Evolutionary conservation across 2,888 invertebrate genomes (phyloP), one percentile per base, ranked within the genome.

Genomic region (Apamea anceps): DNA sequence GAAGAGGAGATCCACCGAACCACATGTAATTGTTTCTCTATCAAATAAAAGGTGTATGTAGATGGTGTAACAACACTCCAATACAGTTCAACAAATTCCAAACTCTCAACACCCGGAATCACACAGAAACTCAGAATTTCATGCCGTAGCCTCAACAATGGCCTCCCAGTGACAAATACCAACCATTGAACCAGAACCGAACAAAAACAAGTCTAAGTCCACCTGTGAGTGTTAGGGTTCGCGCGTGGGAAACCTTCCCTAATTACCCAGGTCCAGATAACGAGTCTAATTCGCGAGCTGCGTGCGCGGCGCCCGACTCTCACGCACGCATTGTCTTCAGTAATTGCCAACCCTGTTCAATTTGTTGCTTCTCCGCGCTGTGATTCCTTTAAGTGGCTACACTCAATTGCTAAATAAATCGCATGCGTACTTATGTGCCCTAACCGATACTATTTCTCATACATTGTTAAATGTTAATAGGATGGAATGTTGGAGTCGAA

Each of bases 291-390:
- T 96, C 96, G 96, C 96, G 95, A 92, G 93, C 95, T 95, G 96
- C 96, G 96, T 95, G 96, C 95, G 93, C 94, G 92, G 94, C 94
- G 94, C 94, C 95, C 93, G 91, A 90, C 94, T 95, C 96, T 96
- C 96, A 96, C 96, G 96, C 96, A 96, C 96, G 96, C 96, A 96
- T 96, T 96, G 96, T 96, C 96, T 96, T 96, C 96, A 91, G 96
- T 97, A 97, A 96, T 97, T 96, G 96, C 96, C 95, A 95, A 95
- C 96, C 95, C 96, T 96, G 96, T 96, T 95, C 96, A 96, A 96
- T 96, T 96, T 96, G 95, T 95, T 95, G 95, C 95, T 94, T 94
- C 95, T 95, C 95, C 94, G 94, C 95, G 93, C 95, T 94, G 95
- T 95, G 96, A 96, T 96, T 96, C 96, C 94, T 96, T 95, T 96